These are phyloP conservation scores for Ochropleura plecta DNA, from an alignment of 2,888 invertebrate species.

Conservation along the genomic window DNA sequence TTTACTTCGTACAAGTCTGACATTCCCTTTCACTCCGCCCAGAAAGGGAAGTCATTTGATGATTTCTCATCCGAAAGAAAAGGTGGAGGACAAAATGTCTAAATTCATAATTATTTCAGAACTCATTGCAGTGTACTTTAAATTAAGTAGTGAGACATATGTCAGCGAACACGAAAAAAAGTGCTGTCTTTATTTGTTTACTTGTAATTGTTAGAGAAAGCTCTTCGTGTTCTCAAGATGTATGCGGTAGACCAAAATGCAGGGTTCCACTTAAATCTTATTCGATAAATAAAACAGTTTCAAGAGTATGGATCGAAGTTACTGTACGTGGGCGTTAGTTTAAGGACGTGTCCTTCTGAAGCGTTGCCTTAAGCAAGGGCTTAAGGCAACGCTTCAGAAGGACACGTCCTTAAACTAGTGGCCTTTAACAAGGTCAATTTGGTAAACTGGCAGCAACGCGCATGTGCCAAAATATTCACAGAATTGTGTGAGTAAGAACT, in stretches of 20 bases:
- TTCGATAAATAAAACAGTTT: not conserved
- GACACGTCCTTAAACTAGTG: conserved; percentile 14
- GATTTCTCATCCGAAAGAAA: too few species aligned
- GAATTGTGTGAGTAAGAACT: conserved; percentile 9
- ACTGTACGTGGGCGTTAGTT: not conserved
- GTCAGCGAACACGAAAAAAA: not conserved
- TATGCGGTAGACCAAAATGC: not conserved
- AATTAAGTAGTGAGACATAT: not conserved
- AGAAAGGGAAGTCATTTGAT: too few species aligned
- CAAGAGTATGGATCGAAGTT: not conserved
- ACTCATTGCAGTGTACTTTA: not conserved
- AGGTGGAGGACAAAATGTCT: not conserved
- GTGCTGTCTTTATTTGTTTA: not conserved
- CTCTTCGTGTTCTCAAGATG: not conserved
- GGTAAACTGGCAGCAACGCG: conserved; percentile 11
- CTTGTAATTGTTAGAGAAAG: not conserved
- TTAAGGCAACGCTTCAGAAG: not conserved
- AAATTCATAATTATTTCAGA: not conserved
- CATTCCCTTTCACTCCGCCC: too few species aligned
- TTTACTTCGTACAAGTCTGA: too few species aligned
- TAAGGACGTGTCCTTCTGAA: conserved; percentile 25
- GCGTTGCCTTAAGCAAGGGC: too few species aligned
- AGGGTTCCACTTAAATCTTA: not conserved
- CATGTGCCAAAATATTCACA: conserved; percentile 29
- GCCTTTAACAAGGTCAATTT: conserved; percentile 7